Percentiles rank a stretch among this genome's conserved stretches.
Evolutionary conservation across 2,888 invertebrate genomes (phyloP).

Genomic region (Chironomus riparius): DNA sequence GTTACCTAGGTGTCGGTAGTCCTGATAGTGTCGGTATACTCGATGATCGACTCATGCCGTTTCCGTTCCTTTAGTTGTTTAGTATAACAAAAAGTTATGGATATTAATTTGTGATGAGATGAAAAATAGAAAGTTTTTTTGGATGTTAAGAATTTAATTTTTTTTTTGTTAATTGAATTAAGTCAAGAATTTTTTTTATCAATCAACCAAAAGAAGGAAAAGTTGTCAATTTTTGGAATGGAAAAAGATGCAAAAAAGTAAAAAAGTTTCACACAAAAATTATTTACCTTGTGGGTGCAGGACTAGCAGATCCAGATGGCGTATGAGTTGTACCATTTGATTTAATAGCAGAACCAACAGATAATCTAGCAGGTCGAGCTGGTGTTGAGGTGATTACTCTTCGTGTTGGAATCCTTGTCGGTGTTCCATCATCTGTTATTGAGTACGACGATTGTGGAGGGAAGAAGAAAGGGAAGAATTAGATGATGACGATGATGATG

Average conservation of each 20-base stretch:
- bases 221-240: conserved; percentile 6
- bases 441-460: background rate
- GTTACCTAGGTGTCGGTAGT: conserved; percentile 41
- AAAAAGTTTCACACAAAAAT: background rate
- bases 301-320: conserved; percentile 67
- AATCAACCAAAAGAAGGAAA: background rate
- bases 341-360: conserved; percentile 50
- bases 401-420: conserved; percentile 72
- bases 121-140: conserved; percentile 4
- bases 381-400: conserved; percentile 52
- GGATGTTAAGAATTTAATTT: conserved; percentile 6
- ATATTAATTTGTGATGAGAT: background rate
- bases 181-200: background rate
- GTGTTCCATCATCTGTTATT: conserved; percentile 63
- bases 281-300: conserved; percentile 64
- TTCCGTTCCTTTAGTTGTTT: conserved; percentile 44
- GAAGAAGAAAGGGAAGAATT: background rate
- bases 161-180: background rate
- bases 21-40: conserved; percentile 72
- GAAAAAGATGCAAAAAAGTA: too few relatives aligned
- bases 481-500: conserved; percentile 13
- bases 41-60: conserved; percentile 77
- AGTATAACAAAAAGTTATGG: background rate
- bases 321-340: conserved; percentile 57
- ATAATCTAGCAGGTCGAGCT: conserved; percentile 47